These are phyloP conservation scores for Sebastes minor DNA, from an alignment of 2,797 vertebrate genomes.

Conservation along the genomic window DNA sequence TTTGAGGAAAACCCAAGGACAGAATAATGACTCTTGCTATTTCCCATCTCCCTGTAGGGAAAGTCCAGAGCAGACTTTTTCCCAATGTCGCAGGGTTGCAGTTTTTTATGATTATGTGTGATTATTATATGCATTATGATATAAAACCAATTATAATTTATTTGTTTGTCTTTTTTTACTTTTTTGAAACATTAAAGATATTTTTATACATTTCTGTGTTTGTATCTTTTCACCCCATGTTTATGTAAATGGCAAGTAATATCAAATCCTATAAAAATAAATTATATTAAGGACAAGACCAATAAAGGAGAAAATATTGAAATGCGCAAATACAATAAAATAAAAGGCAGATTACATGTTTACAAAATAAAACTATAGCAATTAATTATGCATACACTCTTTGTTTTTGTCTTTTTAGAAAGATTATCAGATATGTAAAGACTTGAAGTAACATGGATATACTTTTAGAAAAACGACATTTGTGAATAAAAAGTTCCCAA, in stretches of 20 bases:
- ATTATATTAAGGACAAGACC: neutral
- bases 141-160: slow-evolving; percentile 61
- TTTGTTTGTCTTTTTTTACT: slow-evolving; percentile 61
- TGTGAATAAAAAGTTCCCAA: too few species aligned
- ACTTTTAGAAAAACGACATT: too few species aligned
- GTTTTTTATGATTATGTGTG: slow-evolving; percentile 33
- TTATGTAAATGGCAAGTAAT: neutral
- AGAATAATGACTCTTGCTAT: neutral
- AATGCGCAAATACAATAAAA: neutral
- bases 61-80: neutral
- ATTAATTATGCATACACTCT: neutral
- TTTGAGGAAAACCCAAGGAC: slow-evolving; percentile 20
- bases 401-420: neutral
- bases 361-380: neutral
- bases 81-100: slow-evolving; percentile 21
- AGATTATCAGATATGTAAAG: neutral
- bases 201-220: slow-evolving; percentile 68
- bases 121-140: slow-evolving; percentile 60
- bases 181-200: slow-evolving; percentile 77
- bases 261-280: neutral
- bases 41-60: neutral
- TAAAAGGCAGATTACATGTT: neutral
- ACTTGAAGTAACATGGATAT: neutral
- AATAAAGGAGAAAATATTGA: neutral
- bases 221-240: neutral